A percentile compares a stretch with the other conserved stretches of the same genome.
Evolutionary conservation across 2,797 vertebrate species (phyloP).

Genomic region (Sebastes hubbsi): DNA sequence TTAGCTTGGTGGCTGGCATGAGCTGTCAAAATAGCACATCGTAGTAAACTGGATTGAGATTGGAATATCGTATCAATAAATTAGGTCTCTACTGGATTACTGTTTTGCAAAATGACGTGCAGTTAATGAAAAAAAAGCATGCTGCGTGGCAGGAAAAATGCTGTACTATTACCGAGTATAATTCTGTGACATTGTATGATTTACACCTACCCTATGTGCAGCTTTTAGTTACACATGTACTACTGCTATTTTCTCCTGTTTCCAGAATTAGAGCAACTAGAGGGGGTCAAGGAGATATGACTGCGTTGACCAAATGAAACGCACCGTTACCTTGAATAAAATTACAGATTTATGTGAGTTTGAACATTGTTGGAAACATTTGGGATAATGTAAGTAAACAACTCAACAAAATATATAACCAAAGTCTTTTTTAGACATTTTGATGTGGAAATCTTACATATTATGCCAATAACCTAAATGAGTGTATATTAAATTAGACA

Average conservation of each 20-base stretch:
- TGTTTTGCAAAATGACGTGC: no score
- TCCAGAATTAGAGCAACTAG: neutral
- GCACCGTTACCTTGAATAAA: neutral
- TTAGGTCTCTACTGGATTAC: no score
- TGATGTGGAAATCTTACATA: neutral
- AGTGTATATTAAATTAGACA: neutral
- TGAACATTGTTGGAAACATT: no score
- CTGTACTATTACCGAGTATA: neutral
- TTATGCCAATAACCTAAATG: neutral
- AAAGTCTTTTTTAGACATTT: neutral
- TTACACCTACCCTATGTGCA: neutral
- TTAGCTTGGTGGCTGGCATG: neutral
- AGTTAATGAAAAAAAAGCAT: no score
- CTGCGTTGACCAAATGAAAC: neutral
- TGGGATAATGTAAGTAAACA: accelerated
- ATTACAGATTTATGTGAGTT: no score
- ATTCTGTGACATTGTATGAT: neutral
- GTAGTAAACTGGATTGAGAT: neutral
- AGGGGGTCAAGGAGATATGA: neutral
- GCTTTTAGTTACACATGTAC: neutral
- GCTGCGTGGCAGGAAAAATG: no score
- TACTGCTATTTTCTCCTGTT: neutral
- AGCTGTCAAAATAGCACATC: neutral
- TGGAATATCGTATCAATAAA: no score
- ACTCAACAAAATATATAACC: no score